These are phyloP conservation scores for Cygnus olor DNA, from an alignment of 2,797 vertebrate genomes.

Conservation along the genomic window DNA sequence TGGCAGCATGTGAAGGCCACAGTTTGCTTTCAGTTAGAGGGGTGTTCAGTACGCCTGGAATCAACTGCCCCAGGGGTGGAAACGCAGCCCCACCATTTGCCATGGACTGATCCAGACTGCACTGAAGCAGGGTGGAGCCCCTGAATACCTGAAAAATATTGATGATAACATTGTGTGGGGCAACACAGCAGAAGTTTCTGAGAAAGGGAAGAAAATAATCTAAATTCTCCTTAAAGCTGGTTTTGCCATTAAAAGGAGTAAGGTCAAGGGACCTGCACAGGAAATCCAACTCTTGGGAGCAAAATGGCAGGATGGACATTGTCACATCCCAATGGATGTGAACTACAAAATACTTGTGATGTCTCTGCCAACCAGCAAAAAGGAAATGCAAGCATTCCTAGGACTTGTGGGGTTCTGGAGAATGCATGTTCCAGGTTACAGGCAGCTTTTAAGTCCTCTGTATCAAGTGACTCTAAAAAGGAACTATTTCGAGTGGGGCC, in stretches of 20 bases:
- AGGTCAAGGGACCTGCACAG: not conserved
- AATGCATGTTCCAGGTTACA: not conserved
- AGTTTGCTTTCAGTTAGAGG: too few relatives aligned
- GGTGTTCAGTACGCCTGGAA: too few relatives aligned
- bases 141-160: too few relatives aligned
- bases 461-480: not conserved
- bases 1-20: too few relatives aligned
- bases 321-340: not conserved
- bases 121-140: too few relatives aligned
- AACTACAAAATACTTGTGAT: not conserved
- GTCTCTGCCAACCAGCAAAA: not conserved
- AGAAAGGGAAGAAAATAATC: too few relatives aligned
- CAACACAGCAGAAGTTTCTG: too few relatives aligned
- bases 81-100: too few relatives aligned
- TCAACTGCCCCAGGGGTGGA: too few relatives aligned
- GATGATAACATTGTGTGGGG: too few relatives aligned
- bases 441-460: not conserved
- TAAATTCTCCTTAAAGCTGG: not conserved
- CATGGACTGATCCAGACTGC: too few relatives aligned
- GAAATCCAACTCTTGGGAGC: not conserved
- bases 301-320: not conserved
- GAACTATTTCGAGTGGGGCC: not conserved
- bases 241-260: not conserved
- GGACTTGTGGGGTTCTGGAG: not conserved
- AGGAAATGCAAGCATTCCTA: not conserved